Evolutionary conservation across 1,140 invertebrate species (phyloP).

Genomic region (Ericerus pela): DNA sequence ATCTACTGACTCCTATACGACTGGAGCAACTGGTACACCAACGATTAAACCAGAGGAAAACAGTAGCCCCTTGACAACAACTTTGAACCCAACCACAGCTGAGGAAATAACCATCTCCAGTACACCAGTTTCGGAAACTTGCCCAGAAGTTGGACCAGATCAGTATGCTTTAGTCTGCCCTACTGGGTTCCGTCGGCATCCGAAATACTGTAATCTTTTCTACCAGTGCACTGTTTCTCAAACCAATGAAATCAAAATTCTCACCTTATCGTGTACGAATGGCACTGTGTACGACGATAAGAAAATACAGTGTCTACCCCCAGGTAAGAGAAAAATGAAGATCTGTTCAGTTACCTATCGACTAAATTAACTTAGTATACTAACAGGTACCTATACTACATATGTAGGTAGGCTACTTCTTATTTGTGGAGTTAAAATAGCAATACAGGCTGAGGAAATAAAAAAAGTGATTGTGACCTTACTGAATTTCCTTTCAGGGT

Average conservation of each 20-base stretch:
- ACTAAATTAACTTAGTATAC: too few species aligned
- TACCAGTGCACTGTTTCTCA: conserved; percentile 59
- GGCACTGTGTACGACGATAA: conserved; percentile 57
- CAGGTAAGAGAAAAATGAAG: too few species aligned
- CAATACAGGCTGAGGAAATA: neutral
- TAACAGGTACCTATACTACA: too few species aligned
- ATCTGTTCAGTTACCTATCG: too few species aligned
- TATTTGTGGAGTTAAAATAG: neutral
- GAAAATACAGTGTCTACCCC: conserved; percentile 48
- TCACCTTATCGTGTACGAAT: conserved; percentile 56
- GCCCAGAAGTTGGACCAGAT: conserved; percentile 30
- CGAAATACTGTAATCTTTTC: conserved; percentile 66
- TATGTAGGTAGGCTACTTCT: too few species aligned
- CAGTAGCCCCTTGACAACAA: conserved; percentile 13
- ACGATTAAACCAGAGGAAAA: conserved; percentile 2
- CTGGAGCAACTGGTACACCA: conserved; percentile 13
- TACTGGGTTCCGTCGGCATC: conserved; percentile 63
- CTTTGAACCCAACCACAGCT: conserved; percentile 11
- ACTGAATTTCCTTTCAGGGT: neutral
- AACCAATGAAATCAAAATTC: conserved; percentile 50
- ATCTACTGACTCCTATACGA: conserved; percentile 7
- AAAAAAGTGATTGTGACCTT: neutral
- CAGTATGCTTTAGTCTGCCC: conserved; percentile 59
- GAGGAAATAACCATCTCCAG: conserved; percentile 9
- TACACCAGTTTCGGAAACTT: conserved; percentile 14